A percentile compares a stretch with the other conserved stretches of the same genome.
phyloP scores from a whole-genome alignment of 2,113 vertebrate genomes.

The Willisornis vidua region DNA sequence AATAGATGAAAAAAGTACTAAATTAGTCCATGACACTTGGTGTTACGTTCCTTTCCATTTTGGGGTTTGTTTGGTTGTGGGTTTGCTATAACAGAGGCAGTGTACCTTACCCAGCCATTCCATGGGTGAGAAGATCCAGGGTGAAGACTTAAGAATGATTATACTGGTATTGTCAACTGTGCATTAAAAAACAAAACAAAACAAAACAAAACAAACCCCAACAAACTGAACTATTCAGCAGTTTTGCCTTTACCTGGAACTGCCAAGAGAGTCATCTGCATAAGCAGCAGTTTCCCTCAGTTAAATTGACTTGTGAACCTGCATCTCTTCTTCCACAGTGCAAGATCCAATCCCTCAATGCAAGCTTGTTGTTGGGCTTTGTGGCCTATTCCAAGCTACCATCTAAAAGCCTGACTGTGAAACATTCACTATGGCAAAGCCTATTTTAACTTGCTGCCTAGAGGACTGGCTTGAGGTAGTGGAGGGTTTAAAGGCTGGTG shows the following conservation, averaged over 20 bases:
- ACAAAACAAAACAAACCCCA: neutral
- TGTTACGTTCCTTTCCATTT: neutral
- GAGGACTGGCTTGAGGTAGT: neutral
- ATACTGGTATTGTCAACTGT: neutral
- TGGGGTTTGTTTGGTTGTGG: neutral
- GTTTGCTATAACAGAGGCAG: neutral
- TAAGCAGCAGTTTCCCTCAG: neutral
- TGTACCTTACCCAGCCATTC: neutral
- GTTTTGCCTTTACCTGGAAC: neutral
- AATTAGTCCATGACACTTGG: neutral
- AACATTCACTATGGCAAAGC: neutral
- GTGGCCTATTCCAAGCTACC: neutral
- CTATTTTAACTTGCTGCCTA: neutral
- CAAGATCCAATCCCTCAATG: neutral
- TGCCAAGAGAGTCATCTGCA: neutral
- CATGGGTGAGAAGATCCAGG: neutral
- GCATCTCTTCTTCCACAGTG: neutral
- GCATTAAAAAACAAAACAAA: neutral
- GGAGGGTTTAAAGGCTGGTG: neutral
- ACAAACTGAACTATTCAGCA: neutral
- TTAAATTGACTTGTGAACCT: neutral
- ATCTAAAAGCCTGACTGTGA: neutral
- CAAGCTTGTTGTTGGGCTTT: neutral
- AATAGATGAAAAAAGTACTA: neutral
- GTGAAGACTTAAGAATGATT: neutral